phyloP scores from a whole-genome alignment of 2,797 vertebrate species.

The Artibeus jamaicensis region DNA sequence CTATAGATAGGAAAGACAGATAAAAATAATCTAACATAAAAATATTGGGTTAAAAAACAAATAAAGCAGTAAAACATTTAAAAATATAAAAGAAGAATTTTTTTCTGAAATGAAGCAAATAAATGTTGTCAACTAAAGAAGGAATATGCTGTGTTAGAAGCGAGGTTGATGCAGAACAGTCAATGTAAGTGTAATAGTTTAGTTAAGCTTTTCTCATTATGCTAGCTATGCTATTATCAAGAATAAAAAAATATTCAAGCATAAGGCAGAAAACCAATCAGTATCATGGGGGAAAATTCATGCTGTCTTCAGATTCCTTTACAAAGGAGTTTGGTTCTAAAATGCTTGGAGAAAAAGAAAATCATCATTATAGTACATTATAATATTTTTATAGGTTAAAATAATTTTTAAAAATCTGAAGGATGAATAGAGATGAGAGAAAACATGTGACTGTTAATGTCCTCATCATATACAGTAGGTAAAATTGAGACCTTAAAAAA shows the following conservation, averaged over 20 bases:
- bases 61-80: neutral
- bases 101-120: neutral
- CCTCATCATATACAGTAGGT: neutral
- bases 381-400: neutral
- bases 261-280: neutral
- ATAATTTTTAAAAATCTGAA: neutral
- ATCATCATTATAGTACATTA: neutral
- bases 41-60: neutral
- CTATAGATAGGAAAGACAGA: neutral
- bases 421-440: neutral
- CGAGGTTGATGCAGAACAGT: neutral
- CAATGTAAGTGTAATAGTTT: neutral
- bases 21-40: neutral
- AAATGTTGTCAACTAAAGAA: neutral
- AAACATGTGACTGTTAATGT: neutral
- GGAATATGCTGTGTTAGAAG: neutral
- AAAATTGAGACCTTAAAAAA: neutral
- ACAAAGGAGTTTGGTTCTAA: neutral
- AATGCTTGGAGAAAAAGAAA: neutral
- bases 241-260: neutral
- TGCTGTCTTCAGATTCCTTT: neutral
- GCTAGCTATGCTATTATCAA: neutral
- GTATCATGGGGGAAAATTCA: neutral
- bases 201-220: neutral
- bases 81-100: constrained; percentile 22